These are phyloP conservation scores for Unio pictorum DNA, from an alignment of 2,888 invertebrate species.

Conservation along the genomic window DNA sequence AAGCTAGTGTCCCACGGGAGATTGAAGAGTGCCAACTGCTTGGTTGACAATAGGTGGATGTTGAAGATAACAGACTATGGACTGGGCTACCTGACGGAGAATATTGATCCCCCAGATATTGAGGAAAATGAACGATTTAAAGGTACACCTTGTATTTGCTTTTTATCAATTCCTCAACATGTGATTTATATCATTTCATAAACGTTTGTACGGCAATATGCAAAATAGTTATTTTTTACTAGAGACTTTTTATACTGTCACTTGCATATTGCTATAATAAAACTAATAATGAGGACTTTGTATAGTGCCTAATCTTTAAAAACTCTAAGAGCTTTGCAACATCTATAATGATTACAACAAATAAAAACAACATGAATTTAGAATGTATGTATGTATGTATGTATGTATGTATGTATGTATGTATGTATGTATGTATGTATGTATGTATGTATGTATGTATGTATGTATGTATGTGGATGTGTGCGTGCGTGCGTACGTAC, in stretches of 20 bases:
- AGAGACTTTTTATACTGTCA: background rate
- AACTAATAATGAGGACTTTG: too few relatives aligned
- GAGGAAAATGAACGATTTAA: conserved; percentile 39
- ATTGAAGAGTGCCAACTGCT: conserved; percentile 85
- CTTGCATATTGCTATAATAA: too few relatives aligned
- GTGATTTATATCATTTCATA: background rate
- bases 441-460: too few relatives aligned
- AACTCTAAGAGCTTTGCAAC: too few relatives aligned
- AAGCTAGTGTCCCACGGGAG: conserved; percentile 80
- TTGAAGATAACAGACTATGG: conserved; percentile 87
- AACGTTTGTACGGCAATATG: background rate
- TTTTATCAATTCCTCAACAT: background rate
- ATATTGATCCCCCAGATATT: conserved; percentile 3
- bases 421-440: too few relatives aligned
- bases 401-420: too few relatives aligned
- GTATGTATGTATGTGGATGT: too few relatives aligned
- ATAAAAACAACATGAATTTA: too few relatives aligned
- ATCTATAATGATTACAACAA: too few relatives aligned
- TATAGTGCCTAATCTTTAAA: too few relatives aligned
- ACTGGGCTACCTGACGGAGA: conserved; percentile 20
- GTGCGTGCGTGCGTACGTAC: too few relatives aligned
- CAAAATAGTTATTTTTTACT: background rate
- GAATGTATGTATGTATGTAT: too few relatives aligned
- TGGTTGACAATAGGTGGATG: conserved; percentile 91
- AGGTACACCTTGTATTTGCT: conserved; percentile 17